Evolutionary conservation across 2,113 vertebrate genomes (phyloP), one percentile per base, ranked within the genome.

Genomic region (Coracopsis vasa): DNA sequence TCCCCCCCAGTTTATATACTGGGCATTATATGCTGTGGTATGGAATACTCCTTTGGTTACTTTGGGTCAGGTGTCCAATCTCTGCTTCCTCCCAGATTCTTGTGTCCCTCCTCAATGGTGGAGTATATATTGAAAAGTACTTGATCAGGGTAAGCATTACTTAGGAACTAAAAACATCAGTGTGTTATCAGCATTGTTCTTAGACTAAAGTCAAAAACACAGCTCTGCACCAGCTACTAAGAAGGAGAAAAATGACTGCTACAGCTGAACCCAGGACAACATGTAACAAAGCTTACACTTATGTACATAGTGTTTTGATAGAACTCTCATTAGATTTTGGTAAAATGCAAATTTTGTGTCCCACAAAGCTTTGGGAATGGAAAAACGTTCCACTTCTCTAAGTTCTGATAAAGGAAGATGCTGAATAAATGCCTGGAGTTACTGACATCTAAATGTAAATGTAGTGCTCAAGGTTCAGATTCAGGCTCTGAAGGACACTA

Each of bases 251-350:
- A 58, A n/a, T 58, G 23, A 9, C 29, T 58, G 33, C n/a, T 58
- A 58, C 54, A 58, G 33, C 13, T 58, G 20, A 58, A n/a, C 33
- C 19, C 33, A n/a, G 33, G 54, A 56, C 13, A n/a, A 21, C 23
- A 21, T 33, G 2, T 31, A 67, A 47, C 8, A 50, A 58, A 44
- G 2, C 27, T 50, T n/a, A 18, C 7, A 11, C 0, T 0, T 48
- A 28, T 3, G 60, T 28, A 24, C 20, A 44, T 24, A 13, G 7
- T 37, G 8, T 69, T 69, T 61, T 74, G 53, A 28, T 62, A 27
- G 23, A 39, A 66, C 5, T 31, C 3, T 56, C 5, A 3, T 10
- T 24, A 28, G 7, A 16, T 60, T 39, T 67, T 18, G 5, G 7
- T 53, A 41, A 41, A 50, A 77, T 47, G 4, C 9, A 54, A 16